Evolutionary conservation across 2,113 vertebrate genomes (phyloP).

Genomic region (Rattus rattus): DNA sequence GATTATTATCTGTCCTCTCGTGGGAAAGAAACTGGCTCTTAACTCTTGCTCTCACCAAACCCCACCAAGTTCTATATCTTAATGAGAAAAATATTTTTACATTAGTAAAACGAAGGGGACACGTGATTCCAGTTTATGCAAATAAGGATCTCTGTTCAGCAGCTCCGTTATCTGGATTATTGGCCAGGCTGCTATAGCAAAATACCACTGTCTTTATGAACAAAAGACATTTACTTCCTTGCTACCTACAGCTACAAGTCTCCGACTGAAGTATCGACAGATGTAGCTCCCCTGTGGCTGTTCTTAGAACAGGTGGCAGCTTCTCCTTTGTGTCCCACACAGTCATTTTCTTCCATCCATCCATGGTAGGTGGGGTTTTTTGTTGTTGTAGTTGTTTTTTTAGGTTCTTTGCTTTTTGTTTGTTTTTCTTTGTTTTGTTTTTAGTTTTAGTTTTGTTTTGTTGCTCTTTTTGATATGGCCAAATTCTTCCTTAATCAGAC

Average conservation of each 20-base stretch:
- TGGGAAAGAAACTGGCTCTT: neutral
- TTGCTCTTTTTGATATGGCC: neutral
- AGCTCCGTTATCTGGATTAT: neutral
- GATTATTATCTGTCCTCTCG: neutral
- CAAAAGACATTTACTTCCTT: neutral
- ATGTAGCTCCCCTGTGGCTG: neutral
- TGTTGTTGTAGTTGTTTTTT: no score
- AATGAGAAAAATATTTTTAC: neutral
- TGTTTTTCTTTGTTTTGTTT: neutral
- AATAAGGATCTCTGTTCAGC: neutral
- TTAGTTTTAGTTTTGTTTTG: neutral
- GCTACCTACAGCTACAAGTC: neutral
- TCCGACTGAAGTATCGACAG: neutral
- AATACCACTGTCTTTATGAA: neutral
- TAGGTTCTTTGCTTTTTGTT: neutral
- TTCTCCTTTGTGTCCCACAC: neutral
- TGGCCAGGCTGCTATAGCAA: neutral
- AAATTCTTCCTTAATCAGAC: neutral
- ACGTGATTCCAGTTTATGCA: neutral
- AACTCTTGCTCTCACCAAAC: neutral
- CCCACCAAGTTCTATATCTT: neutral
- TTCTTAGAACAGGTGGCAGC: neutral
- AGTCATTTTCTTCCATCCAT: neutral
- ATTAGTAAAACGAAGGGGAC: neutral
- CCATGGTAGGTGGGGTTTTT: neutral